phyloP scores from a whole-genome alignment of 2,888 invertebrate species.

The Hemaris fuciformis region DNA sequence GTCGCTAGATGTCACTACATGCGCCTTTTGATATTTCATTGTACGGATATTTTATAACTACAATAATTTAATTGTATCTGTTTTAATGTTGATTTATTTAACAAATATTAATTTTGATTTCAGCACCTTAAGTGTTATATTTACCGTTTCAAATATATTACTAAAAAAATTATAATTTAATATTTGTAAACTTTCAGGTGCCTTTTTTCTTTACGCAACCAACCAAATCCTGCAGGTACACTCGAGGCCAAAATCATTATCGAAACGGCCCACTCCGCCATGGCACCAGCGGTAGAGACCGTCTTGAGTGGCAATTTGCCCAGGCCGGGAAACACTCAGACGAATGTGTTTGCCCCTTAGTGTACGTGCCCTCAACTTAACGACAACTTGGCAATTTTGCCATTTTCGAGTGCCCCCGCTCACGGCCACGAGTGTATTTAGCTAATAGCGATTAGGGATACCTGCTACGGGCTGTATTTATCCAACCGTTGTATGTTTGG shows the following conservation, averaged over 20 bases:
- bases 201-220: background rate
- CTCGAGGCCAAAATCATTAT: constrained; percentile 46
- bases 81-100: too few species aligned
- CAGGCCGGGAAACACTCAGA: constrained; percentile 60
- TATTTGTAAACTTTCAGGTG: background rate
- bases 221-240: constrained; percentile 21
- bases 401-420: constrained; percentile 45
- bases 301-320: constrained; percentile 70
- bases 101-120: too few species aligned
- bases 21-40: background rate
- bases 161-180: background rate
- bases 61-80: too few species aligned
- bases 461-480: background rate
- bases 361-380: constrained; percentile 30
- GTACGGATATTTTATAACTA: background rate
- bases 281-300: constrained; percentile 31
- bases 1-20: constrained; percentile 26
- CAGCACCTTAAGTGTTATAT: too few species aligned
- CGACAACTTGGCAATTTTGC: constrained; percentile 61
- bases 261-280: constrained; percentile 22
- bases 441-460: constrained; percentile 6
- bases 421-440: constrained; percentile 30
- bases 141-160: too few species aligned
- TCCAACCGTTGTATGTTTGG: background rate
- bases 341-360: constrained; percentile 63